Conservation (phyloP, 2,113 vertebrate genomes). For the Ovibos moschatus region DNA sequence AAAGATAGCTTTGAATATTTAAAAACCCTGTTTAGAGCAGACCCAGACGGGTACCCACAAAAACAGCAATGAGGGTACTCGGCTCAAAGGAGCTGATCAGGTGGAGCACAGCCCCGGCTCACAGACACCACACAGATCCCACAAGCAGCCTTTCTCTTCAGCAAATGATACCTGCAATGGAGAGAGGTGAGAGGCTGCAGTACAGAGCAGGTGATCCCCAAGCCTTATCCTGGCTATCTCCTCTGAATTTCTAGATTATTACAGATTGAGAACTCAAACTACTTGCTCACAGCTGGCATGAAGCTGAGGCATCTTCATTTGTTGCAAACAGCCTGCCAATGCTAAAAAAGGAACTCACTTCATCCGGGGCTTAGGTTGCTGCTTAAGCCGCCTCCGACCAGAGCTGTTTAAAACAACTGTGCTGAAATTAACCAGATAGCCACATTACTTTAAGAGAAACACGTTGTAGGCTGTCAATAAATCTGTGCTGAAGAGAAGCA, state of each 20-base stretch:
- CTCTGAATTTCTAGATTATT: constrained; percentile 9
- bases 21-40: background rate
- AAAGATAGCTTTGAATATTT: background rate
- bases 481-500: background rate
- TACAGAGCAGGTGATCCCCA: background rate
- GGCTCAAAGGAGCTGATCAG: background rate
- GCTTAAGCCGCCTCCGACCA: background rate
- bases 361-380: background rate
- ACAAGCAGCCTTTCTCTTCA: background rate
- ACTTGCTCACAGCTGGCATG: constrained; percentile 13
- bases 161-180: background rate
- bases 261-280: background rate
- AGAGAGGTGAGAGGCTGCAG: background rate
- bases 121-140: background rate
- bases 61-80: background rate
- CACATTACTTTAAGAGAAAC: background rate
- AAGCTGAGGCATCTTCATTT: background rate
- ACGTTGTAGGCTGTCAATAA: background rate
- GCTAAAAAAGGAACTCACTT: constrained; percentile 20
- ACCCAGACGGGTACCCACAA: background rate
- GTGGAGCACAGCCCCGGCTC: background rate
- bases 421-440: constrained; percentile 9
- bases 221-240: background rate
- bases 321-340: background rate
- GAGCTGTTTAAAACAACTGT: background rate